These are phyloP conservation scores for Mythimna loreyi DNA, from an alignment of 2,888 invertebrate species.

Conservation along the genomic window DNA sequence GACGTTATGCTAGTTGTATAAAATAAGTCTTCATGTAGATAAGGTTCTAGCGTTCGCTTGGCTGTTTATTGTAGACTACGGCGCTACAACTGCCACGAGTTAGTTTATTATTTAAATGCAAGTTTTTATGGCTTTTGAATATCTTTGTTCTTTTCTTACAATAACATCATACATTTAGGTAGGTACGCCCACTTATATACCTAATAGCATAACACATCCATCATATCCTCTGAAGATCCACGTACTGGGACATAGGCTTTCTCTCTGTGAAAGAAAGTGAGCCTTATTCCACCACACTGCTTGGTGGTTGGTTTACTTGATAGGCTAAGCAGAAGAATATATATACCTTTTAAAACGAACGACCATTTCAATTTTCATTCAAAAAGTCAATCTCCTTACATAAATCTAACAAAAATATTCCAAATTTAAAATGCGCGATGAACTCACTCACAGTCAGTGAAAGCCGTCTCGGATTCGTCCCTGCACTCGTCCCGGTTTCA, in stretches of 20 bases:
- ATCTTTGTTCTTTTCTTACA: no score
- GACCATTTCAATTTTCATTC: background rate
- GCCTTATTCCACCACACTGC: background rate
- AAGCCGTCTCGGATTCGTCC: constrained; percentile 40
- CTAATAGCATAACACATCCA: no score
- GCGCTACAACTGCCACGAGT: background rate
- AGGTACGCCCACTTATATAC: no score
- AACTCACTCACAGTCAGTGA: background rate
- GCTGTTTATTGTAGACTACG: background rate
- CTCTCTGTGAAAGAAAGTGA: no score
- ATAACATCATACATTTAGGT: no score
- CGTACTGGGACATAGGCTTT: background rate
- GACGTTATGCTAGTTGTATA: constrained; percentile 40
- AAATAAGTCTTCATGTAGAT: constrained; percentile 29
- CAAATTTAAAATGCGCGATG: constrained; percentile 5
- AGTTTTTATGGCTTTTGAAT: background rate
- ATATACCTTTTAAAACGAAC: background rate
- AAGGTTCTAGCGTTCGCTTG: constrained; percentile 9
- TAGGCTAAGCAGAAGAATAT: no score
- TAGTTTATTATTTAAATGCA: background rate
- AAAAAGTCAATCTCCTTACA: background rate
- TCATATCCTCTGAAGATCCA: no score
- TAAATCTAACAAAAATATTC: background rate
- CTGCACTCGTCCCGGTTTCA: constrained; percentile 60
- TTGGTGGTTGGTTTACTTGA: no score